Base-by-base conservation (phyloP, 2,113 vertebrate genomes). In the Hepsetus odoe region DNA sequence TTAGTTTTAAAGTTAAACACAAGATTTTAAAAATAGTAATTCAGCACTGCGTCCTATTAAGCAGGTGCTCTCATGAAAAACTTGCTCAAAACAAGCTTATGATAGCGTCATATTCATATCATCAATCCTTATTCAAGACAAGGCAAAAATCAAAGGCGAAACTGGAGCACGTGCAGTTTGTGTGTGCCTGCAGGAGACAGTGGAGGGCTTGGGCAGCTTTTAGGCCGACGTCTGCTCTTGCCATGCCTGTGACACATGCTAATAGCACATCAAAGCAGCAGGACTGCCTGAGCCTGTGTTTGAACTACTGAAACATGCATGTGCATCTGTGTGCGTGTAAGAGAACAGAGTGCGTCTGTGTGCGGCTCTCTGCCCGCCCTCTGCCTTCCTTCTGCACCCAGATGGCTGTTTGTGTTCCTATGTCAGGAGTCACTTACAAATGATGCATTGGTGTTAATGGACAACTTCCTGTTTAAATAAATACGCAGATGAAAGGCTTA, bases 391-490 rank as follows among this genome's bases (percentile, higher is more conserved):
- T 85, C 83, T 84, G 83, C 74, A 79, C 44, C 65, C 66, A 22
- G 81, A 38, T 67, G 82, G 85, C 76, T 71, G 87, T 89, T 93
- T 92, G 88, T 92, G 86, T 92, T 91, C 88, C 89, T 90, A 92
- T 93, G 93, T 93, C 90, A 90, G 85, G 83, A 87, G 82, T 88
- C 86, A 89, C 87, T 90, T 91, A 88, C 87, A 90, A 87, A 88
- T 89, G 88, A 91, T 89, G 80, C 86, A 90, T 89, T 88, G 86
- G 85, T 84, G 85, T 85, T 82, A 84, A 87, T 87, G 83, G 87
- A 91, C 88, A 90, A 89, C 89, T 90, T 92, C 90, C 88, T 90
- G 87, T 90, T 91, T 87, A 92, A 92, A 93, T 85, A 88, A 89
- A 93, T 85, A 87, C 40, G 59, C 71, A 87, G 85, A 87, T 89